phyloP scores from a whole-genome alignment of 2,113 vertebrate species.

The Erpornis zantholeuca region DNA sequence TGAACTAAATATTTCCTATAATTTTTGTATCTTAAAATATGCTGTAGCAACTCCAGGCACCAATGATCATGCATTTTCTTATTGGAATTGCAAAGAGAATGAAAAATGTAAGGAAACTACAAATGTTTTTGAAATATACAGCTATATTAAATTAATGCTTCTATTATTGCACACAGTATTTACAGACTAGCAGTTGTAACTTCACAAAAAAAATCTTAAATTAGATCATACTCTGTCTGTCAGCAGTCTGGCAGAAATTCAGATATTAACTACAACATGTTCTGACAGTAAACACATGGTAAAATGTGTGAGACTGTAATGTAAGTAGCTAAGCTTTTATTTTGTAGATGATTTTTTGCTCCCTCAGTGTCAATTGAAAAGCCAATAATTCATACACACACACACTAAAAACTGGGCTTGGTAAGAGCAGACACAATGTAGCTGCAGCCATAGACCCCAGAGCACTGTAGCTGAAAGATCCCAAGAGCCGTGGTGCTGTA shows the following conservation, averaged over 20 bases:
- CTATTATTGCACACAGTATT: conserved; percentile 31
- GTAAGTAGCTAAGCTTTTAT: conserved; percentile 38
- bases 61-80: not conserved
- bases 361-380: conserved; percentile 13
- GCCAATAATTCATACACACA: not conserved
- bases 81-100: conserved; percentile 14
- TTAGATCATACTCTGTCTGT: conserved; percentile 40
- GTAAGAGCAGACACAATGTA: not conserved
- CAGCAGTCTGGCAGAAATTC: conserved; percentile 42
- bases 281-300: conserved; percentile 58
- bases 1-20: not conserved
- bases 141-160: conserved; percentile 25
- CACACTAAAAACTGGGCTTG: not conserved
- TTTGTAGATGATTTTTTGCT: conserved; percentile 30
- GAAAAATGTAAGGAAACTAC: not conserved
- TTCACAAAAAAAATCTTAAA: not conserved
- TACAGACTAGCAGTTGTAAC: conserved; percentile 29
- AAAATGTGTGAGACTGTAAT: conserved; percentile 38
- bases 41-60: not conserved
- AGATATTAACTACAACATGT: conserved; percentile 34
- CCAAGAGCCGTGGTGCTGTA: not conserved
- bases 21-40: not conserved
- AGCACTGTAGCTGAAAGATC: not conserved
- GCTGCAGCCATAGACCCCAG: not conserved
- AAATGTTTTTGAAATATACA: not conserved